Evolutionary conservation across 2,888 invertebrate species (phyloP).

Genomic region (Brenthis ino): DNA sequence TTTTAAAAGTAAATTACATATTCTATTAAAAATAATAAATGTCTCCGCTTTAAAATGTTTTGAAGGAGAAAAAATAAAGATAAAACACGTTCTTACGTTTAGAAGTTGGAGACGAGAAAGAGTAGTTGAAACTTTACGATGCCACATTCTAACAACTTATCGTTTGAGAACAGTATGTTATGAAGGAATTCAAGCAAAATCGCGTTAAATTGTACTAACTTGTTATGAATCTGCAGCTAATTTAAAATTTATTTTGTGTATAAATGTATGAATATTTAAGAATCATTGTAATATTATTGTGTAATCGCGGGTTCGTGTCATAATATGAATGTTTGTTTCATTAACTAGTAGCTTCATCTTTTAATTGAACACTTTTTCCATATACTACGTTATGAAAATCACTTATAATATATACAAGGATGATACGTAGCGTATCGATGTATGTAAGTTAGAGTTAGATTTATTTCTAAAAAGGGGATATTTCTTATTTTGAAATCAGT

Average conservation of each 20-base stretch:
- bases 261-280: too few species aligned
- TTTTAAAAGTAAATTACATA: not conserved
- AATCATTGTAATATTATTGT: too few species aligned
- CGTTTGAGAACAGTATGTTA: slow-evolving; percentile 1
- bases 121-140: slow-evolving; percentile 16
- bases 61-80: slow-evolving; percentile 5
- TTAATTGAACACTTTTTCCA: too few species aligned
- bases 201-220: slow-evolving; percentile 1
- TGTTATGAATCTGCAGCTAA: not conserved
- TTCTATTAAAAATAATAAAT: not conserved
- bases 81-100: slow-evolving; percentile 15
- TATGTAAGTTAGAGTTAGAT: too few species aligned
- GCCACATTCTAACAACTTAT: slow-evolving; percentile 17
- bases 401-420: too few species aligned
- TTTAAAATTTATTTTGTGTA: not conserved
- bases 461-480: too few species aligned
- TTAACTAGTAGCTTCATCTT: too few species aligned
- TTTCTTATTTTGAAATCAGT: too few species aligned
- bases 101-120: slow-evolving; percentile 16
- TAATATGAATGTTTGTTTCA: too few species aligned
- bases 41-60: not conserved
- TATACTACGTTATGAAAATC: too few species aligned
- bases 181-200: slow-evolving; percentile 9
- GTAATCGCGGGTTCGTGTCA: too few species aligned
- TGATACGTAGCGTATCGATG: too few species aligned